Conservation (phyloP, 2,797 vertebrate species). For the Peromyscus aztecus region DNA sequence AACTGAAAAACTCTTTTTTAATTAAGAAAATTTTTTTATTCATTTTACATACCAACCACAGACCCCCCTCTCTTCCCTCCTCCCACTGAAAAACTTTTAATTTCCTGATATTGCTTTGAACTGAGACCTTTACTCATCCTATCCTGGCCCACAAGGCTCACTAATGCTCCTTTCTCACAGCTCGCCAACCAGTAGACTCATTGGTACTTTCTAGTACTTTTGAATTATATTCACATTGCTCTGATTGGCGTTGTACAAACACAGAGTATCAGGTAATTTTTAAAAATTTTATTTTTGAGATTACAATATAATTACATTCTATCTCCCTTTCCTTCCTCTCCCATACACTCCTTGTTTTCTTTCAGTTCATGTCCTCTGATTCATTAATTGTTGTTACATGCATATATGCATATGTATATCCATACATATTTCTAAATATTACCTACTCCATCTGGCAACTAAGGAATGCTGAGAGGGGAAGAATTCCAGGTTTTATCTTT, state of each 20-base stretch:
- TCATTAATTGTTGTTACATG: too few species aligned
- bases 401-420: neutral
- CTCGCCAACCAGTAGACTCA: fast-evolving
- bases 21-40: too few species aligned
- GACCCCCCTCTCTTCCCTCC: too few species aligned
- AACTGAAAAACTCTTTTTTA: neutral
- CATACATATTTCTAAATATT: neutral
- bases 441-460: too few species aligned
- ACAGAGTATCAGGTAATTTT: fast-evolving
- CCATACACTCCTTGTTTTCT: neutral
- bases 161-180: neutral
- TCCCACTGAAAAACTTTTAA: neutral
- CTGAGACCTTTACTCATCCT: neutral
- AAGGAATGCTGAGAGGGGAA: neutral
- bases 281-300: neutral
- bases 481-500: too few species aligned
- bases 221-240: neutral
- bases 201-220: neutral
- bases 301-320: neutral
- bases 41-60: too few species aligned
- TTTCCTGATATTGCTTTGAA: neutral
- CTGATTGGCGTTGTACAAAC: too few species aligned
- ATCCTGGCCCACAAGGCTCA: too few species aligned
- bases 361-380: neutral
- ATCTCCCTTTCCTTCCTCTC: neutral